These are phyloP conservation scores for Pimephales promelas DNA, from an alignment of 2,113 vertebrate species.

Conservation along the genomic window DNA sequence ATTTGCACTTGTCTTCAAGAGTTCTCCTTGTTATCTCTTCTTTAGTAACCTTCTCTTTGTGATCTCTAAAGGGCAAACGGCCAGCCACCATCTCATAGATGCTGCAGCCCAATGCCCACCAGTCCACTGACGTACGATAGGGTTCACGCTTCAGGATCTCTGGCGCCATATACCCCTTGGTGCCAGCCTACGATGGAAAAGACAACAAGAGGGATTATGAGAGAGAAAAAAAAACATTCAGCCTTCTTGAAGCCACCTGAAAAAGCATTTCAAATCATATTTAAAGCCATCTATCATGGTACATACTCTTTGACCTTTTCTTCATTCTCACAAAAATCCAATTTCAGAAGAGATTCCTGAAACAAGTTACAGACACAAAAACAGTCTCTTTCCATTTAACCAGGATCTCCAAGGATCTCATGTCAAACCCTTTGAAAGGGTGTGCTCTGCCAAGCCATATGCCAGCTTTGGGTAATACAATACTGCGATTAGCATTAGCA, in stretches of 20 bases:
- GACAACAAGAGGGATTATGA: background rate
- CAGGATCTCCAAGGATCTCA: background rate
- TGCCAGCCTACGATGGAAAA: slow-evolving; percentile 79
- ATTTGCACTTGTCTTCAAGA: slow-evolving; percentile 83
- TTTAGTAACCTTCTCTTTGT: slow-evolving; percentile 83
- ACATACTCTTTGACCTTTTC: background rate
- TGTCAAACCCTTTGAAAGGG: background rate
- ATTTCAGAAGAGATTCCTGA: background rate
- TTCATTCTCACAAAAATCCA: background rate
- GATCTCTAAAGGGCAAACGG: slow-evolving; percentile 85
- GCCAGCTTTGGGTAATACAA: slow-evolving; percentile 40
- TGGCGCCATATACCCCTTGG: slow-evolving; percentile 89
- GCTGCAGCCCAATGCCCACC: slow-evolving; percentile 90
- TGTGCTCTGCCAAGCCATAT: background rate
- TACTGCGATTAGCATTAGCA: slow-evolving; percentile 53
- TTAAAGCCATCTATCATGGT: background rate
- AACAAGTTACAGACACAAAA: background rate
- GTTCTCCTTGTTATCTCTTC: slow-evolving; percentile 84
- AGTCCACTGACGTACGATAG: slow-evolving; percentile 86
- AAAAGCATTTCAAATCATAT: background rate
- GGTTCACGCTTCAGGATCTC: slow-evolving; percentile 84
- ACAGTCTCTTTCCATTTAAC: background rate
- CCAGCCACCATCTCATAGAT: slow-evolving; percentile 90
- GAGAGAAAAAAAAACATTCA: slow-evolving; percentile 3
- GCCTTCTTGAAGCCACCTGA: background rate